These are phyloP conservation scores for Brachionus sp. DNA, from an alignment of 1,140 invertebrate species.

Conservation along the genomic window DNA sequence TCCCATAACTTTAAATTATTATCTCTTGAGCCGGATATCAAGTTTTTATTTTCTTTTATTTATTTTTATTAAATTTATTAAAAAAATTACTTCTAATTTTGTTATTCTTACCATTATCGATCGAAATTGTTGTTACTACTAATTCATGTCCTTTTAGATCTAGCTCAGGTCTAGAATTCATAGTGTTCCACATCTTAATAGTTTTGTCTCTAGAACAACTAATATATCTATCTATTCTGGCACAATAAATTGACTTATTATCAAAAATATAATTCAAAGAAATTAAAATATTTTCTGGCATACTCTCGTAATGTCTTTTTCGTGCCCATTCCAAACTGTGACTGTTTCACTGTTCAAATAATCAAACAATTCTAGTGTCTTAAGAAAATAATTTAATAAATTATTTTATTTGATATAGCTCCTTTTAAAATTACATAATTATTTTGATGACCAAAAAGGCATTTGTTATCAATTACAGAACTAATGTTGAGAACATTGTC, in stretches of 20 bases:
- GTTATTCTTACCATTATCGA: slow-evolving; percentile 50
- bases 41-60: slow-evolving; percentile 52
- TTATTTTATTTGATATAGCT: background rate
- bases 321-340: slow-evolving; percentile 53
- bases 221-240: slow-evolving; percentile 50
- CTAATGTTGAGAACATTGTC: slow-evolving; percentile 13
- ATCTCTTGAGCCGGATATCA: slow-evolving; percentile 56
- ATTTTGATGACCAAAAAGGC: slow-evolving; percentile 14
- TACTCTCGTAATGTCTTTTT: slow-evolving; percentile 54
- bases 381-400: slow-evolving; percentile 13
- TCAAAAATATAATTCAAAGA: background rate
- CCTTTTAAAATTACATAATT: background rate
- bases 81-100: background rate
- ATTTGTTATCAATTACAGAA: background rate
- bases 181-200: slow-evolving; percentile 53
- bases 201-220: slow-evolving; percentile 55
- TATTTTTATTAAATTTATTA: slow-evolving; percentile 46
- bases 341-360: slow-evolving; percentile 50
- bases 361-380: slow-evolving; percentile 52
- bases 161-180: slow-evolving; percentile 47
- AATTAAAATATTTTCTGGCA: background rate
- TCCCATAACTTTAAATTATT: slow-evolving; percentile 56
- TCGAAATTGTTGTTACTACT: slow-evolving; percentile 53
- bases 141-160: slow-evolving; percentile 52
- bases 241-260: slow-evolving; percentile 52